Evolutionary conservation across 2,113 vertebrate genomes (phyloP).

Genomic region (Ahaetulla prasina): DNA sequence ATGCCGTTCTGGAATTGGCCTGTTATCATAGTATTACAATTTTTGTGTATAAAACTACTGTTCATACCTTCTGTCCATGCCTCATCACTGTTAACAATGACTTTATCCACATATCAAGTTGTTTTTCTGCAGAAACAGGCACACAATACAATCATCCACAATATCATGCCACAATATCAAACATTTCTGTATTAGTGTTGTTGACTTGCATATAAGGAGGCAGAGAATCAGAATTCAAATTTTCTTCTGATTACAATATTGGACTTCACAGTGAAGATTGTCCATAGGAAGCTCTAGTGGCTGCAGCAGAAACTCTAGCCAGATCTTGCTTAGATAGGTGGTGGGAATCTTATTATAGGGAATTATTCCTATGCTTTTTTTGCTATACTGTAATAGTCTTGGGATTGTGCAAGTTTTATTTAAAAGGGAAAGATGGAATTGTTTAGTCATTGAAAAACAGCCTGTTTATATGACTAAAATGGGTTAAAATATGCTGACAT

Average conservation of each 20-base stretch:
- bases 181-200: background rate
- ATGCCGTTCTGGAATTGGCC: background rate
- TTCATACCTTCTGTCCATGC: background rate
- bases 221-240: background rate
- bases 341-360: background rate
- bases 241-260: background rate
- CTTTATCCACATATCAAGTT: background rate
- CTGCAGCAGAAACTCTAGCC: constrained; percentile 6
- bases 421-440: background rate
- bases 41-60: background rate
- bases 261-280: background rate
- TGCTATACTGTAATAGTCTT: background rate
- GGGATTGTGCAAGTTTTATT: background rate
- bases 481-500: background rate
- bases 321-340: background rate
- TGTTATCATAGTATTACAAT: background rate
- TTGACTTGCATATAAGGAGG: background rate
- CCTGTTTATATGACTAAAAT: background rate
- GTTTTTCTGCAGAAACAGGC: background rate
- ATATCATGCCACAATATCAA: background rate
- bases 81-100: background rate
- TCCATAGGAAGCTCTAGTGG: constrained; percentile 12
- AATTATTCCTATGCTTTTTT: background rate
- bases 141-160: background rate
- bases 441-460: background rate